A percentile compares a stretch with the other conserved stretches of the same genome.
phyloP scores from a whole-genome alignment of 2,888 invertebrate species.

The Trachelus iudaicus region DNA sequence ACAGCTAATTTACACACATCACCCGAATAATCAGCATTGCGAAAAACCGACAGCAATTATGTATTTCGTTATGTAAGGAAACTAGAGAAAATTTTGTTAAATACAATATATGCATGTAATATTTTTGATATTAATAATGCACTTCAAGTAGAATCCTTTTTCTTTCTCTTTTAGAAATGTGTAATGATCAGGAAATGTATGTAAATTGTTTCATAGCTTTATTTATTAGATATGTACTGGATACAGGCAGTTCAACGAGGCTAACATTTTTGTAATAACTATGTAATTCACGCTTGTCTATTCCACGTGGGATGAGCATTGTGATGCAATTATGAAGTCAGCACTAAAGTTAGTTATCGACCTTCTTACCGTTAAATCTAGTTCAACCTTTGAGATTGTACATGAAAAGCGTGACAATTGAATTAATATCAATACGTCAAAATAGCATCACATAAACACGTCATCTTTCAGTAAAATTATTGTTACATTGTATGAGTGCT shows the following conservation, averaged over 20 bases:
- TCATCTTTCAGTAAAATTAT: neutral
- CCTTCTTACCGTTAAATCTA: neutral
- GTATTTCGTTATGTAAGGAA: too few relatives aligned
- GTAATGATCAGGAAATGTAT: neutral
- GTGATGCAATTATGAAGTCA: neutral
- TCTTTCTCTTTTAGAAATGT: neutral
- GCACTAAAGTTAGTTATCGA: neutral
- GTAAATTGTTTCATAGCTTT: neutral
- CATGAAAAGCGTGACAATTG: neutral
- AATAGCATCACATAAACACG: neutral
- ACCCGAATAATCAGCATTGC: too few relatives aligned
- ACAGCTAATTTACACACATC: too few relatives aligned
- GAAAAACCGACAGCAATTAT: too few relatives aligned
- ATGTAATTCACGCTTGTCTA: neutral
- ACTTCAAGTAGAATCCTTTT: neutral
- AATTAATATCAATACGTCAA: neutral
- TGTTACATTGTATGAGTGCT: neutral
- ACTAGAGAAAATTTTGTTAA: neutral
- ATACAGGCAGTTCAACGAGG: neutral
- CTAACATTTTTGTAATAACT: neutral
- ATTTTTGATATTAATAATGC: neutral
- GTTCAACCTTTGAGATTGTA: neutral
- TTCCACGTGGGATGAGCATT: neutral
- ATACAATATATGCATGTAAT: neutral
- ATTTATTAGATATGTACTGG: neutral